A percentile compares a stretch with the other conserved stretches of the same genome.
Conservation (phyloP, 2,888 invertebrate species). For the Hirtodrosophila duncani region DNA sequence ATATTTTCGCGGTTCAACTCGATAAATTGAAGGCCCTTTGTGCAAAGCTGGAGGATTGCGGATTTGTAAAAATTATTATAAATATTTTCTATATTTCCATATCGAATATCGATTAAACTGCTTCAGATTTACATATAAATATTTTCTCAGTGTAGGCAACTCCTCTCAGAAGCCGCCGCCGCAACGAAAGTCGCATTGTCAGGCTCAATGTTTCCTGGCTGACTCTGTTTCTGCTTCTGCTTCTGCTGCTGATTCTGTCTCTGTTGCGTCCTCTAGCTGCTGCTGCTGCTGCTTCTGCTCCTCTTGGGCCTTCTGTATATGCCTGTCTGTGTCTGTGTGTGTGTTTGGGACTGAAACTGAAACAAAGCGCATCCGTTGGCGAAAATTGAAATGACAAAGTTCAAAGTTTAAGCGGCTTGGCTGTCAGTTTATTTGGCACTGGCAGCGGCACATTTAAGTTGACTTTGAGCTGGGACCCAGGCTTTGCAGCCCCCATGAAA, state of each 20-base stretch:
- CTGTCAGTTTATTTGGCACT: conserved; percentile 63
- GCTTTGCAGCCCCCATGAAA: conserved; percentile 2
- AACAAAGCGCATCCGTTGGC: conserved; percentile 75
- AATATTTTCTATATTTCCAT: too few relatives aligned
- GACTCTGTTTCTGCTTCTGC: conserved; percentile 41
- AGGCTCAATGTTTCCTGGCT: conserved; percentile 72
- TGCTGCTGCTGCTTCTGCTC: conserved; percentile 7
- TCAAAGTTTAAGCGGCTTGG: conserved; percentile 77
- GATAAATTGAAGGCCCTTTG: too few relatives aligned
- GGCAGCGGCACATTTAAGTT: too few relatives aligned
- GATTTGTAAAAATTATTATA: too few relatives aligned
- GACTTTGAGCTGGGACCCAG: conserved; percentile 22
- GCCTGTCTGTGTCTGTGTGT: conserved; percentile 12
- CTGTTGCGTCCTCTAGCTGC: not conserved
- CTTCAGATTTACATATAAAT: too few relatives aligned
- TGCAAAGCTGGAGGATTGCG: too few relatives aligned
- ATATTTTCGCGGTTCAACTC: too few relatives aligned
- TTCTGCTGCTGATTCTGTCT: conserved; percentile 12
- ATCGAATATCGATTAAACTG: too few relatives aligned
- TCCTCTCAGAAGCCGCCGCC: too few relatives aligned
- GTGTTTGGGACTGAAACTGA: too few relatives aligned
- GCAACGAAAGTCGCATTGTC: conserved; percentile 71
- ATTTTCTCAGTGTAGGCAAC: conserved; percentile 36
- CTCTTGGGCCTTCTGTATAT: conserved; percentile 12
- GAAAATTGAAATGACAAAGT: conserved; percentile 78